A percentile compares a stretch with the other conserved stretches of the same genome.
These are phyloP conservation scores for Heterodera filipjevi DNA, from an alignment of 2,888 invertebrate species.

Conservation along the genomic window DNA sequence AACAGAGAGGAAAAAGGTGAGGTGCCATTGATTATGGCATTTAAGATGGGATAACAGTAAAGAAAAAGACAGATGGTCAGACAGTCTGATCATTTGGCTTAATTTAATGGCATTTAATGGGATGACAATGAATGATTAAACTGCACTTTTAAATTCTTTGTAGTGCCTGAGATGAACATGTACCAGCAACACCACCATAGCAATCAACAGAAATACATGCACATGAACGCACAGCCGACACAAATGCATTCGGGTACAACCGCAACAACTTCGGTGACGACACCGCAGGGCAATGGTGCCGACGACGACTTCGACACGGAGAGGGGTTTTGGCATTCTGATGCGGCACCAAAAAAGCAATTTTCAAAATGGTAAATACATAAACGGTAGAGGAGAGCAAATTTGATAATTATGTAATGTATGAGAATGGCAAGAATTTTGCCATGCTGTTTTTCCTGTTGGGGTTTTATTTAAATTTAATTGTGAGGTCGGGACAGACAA, in stretches of 20 bases:
- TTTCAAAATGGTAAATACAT: not conserved
- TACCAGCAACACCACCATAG: not conserved
- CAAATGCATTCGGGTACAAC: not conserved
- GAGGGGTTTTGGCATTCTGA: slow-evolving; percentile 14
- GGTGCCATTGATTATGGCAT: not conserved
- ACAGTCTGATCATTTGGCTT: no score
- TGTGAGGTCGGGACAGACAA: no score
- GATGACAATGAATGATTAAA: not conserved
- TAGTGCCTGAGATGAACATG: slow-evolving; percentile 12
- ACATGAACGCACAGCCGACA: not conserved
- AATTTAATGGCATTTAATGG: no score
- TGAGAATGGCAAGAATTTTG: no score
- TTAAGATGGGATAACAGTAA: no score
- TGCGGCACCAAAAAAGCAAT: not conserved
- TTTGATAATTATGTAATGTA: no score
- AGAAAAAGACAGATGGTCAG: no score
- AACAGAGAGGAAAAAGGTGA: not conserved
- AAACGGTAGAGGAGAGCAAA: no score
- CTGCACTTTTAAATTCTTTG: not conserved
- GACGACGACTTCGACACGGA: not conserved
- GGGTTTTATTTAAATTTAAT: no score
- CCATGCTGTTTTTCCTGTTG: no score
- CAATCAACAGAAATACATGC: not conserved
- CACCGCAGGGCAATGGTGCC: not conserved
- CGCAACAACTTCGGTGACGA: not conserved